Evolutionary conservation across 2,888 invertebrate species (phyloP).

Genomic region (Nematopogon swammerdamellus): DNA sequence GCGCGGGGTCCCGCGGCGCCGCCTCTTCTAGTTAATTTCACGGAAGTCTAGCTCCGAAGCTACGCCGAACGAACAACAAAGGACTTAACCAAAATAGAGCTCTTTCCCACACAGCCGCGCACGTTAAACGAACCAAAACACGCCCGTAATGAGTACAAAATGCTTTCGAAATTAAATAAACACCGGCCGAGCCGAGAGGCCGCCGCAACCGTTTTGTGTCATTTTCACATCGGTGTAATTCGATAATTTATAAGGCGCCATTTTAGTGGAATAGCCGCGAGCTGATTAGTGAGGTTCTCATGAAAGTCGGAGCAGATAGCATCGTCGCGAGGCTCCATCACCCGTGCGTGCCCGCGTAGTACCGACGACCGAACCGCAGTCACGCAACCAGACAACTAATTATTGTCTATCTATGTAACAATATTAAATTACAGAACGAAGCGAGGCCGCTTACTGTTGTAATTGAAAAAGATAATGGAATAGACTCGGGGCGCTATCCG

Average conservation of each 20-base stretch:
- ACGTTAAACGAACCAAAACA: conserved; percentile 21
- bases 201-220: conserved; percentile 7
- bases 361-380: no score
- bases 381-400: conserved; percentile 25
- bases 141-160: conserved; percentile 38
- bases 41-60: conserved; percentile 21
- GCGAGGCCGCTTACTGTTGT: neutral
- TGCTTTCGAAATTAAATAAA: conserved; percentile 44
- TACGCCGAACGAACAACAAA: conserved; percentile 24
- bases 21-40: conserved; percentile 1
- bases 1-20: conserved; percentile 8
- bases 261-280: conserved; percentile 13
- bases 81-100: conserved; percentile 23
- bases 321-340: conserved; percentile 47
- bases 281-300: conserved; percentile 41
- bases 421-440: neutral
- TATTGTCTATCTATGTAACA: neutral
- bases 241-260: conserved; percentile 39
- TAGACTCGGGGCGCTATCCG: no score
- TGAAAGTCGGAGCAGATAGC: conserved; percentile 41
- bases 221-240: conserved; percentile 35
- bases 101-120: conserved; percentile 27
- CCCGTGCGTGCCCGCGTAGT: no score
- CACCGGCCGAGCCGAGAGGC: conserved; percentile 34
- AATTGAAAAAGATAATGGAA: neutral